Percentiles rank a stretch among this genome's conserved stretches.
phyloP scores from a whole-genome alignment of 1,140 invertebrate genomes.

The Brachionus paranguensis region DNA sequence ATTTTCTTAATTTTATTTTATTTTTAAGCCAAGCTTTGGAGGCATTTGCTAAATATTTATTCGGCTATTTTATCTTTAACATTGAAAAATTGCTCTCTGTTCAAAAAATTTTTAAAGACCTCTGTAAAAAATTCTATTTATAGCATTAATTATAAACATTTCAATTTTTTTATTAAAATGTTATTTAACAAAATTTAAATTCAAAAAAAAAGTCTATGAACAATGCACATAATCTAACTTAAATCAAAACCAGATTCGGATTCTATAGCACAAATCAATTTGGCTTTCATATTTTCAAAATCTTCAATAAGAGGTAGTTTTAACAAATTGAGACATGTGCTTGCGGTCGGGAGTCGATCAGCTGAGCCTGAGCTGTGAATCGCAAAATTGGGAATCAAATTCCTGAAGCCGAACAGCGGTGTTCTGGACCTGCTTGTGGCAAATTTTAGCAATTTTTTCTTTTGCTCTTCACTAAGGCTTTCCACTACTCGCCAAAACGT shows the following conservation, averaged over 20 bases:
- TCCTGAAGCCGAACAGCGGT: conserved; percentile 85
- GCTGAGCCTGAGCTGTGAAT: conserved; percentile 80
- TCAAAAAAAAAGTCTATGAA: neutral
- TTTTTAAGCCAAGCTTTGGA: no score
- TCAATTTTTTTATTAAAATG: neutral
- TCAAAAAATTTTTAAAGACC: neutral
- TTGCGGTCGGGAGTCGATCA: conserved; percentile 83
- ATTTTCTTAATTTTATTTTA: no score
- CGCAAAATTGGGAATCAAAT: conserved; percentile 71
- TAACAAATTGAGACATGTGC: conserved; percentile 93
- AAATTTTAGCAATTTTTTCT: conserved; percentile 82
- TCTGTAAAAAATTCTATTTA: neutral
- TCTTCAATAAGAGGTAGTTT: conserved; percentile 84
- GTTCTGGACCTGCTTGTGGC: conserved; percentile 92
- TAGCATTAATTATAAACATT: neutral
- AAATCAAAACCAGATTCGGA: conserved; percentile 91
- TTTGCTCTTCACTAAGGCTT: conserved; percentile 74
- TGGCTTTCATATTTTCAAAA: conserved; percentile 69
- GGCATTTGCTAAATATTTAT: no score
- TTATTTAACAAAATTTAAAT: neutral
- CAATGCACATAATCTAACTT: conserved; percentile 50
- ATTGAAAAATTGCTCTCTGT: no score
- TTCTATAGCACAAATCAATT: conserved; percentile 86
- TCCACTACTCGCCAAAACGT: conserved; percentile 78
- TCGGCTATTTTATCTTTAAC: no score